These are phyloP conservation scores for Melanaphis sacchari DNA, from an alignment of 1,140 invertebrate genomes.

Conservation along the genomic window DNA sequence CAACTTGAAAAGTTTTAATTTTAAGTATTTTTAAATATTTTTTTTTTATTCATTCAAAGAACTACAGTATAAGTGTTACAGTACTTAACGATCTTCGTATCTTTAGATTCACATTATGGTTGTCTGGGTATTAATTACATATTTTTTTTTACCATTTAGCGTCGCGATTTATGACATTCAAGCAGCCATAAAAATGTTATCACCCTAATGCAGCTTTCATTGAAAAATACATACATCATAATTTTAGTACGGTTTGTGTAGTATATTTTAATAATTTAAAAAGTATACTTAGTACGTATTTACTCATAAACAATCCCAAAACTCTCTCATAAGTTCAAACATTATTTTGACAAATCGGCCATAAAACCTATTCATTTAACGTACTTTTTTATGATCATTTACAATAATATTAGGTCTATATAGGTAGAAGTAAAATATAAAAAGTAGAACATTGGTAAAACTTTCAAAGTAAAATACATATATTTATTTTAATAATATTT, in stretches of 20 bases:
- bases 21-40: background rate
- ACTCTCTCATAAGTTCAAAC: slow-evolving; percentile 8
- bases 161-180: slow-evolving; percentile 31
- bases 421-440: background rate
- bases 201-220: slow-evolving; percentile 49
- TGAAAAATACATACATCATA: slow-evolving; percentile 44
- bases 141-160: slow-evolving; percentile 29
- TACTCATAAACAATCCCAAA: slow-evolving; percentile 25
- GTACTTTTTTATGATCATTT: background rate
- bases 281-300: background rate
- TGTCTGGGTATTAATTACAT: slow-evolving; percentile 33
- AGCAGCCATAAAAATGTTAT: slow-evolving; percentile 35
- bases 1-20: background rate
- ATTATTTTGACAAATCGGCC: slow-evolving; percentile 45
- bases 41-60: background rate
- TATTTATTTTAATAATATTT: background rate
- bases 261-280: slow-evolving; percentile 40
- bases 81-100: slow-evolving; percentile 20
- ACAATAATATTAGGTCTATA: background rate
- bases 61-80: background rate
- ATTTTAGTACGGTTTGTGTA: background rate
- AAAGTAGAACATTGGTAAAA: background rate
- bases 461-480: background rate
- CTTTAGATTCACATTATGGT: background rate
- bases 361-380: slow-evolving; percentile 26